Evolutionary conservation across 2,113 vertebrate genomes (phyloP).

Genomic region (Chelonoidis abingdonii): DNA sequence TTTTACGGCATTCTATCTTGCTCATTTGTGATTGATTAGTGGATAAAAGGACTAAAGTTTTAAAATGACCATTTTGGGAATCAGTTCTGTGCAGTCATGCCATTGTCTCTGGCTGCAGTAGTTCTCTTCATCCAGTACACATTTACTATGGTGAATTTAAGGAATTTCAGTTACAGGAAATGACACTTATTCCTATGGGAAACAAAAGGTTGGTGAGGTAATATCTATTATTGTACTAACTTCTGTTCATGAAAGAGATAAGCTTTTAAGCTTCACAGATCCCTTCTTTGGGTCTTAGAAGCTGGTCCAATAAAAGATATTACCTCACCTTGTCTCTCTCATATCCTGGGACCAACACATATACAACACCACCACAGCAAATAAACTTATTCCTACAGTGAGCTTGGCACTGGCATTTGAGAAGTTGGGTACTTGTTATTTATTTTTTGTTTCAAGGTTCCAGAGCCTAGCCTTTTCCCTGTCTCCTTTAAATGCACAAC

Average conservation of each 20-base stretch:
- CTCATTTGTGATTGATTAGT: not conserved
- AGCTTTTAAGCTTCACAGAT: not conserved
- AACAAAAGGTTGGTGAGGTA: not conserved
- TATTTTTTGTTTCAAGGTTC: not conserved
- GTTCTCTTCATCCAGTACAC: not conserved
- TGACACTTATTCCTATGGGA: not conserved
- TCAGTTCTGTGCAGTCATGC: not conserved
- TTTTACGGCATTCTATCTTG: not conserved
- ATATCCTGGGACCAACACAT: not conserved
- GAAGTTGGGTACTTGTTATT: not conserved
- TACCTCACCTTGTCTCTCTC: not conserved
- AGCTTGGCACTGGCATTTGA: rapidly evolving
- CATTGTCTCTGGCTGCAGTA: not conserved
- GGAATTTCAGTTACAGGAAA: not conserved
- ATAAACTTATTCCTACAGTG: not conserved
- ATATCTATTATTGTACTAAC: not conserved
- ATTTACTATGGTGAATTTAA: not conserved
- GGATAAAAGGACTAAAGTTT: not conserved
- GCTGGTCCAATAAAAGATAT: not conserved
- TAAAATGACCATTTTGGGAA: not conserved
- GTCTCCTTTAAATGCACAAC: not conserved
- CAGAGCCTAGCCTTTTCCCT: not conserved
- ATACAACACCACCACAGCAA: not conserved
- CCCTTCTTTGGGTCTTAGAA: not conserved
- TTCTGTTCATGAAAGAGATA: too few relatives aligned